A percentile compares a stretch with the other conserved stretches of the same genome.
Evolutionary conservation across 2,888 invertebrate genomes (phyloP).

Genomic region (Ophioninae sp.): DNA sequence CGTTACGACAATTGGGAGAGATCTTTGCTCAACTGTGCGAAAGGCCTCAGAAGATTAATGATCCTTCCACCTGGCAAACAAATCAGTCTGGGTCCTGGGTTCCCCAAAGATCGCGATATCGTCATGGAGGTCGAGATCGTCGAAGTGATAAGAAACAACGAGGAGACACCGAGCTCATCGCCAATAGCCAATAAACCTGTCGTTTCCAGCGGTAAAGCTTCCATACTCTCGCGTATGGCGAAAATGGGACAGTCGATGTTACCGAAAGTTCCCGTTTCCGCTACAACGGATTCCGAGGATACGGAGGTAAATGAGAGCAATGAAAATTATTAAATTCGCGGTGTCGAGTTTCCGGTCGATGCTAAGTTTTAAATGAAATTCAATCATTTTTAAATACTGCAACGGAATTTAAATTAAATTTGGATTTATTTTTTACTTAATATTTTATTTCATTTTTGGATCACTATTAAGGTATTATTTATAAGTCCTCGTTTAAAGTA

Average conservation of each 20-base stretch:
- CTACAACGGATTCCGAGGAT: constrained; percentile 81
- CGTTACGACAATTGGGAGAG: constrained; percentile 76
- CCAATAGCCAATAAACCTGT: constrained; percentile 51
- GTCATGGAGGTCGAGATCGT: constrained; percentile 73
- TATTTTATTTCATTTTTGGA: too few relatives aligned
- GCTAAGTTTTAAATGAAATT: too few relatives aligned
- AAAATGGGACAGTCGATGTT: constrained; percentile 84
- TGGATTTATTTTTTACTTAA: too few relatives aligned
- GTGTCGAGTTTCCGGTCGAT: too few relatives aligned
- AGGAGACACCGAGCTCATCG: constrained; percentile 20
- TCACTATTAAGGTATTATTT: too few relatives aligned
- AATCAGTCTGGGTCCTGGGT: constrained; percentile 77
- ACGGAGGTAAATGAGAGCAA: constrained; percentile 74
- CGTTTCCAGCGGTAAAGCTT: constrained; percentile 76
- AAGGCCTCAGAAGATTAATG: constrained; percentile 70
- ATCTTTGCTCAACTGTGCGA: constrained; percentile 68
- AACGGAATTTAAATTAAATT: too few relatives aligned
- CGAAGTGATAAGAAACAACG: constrained; percentile 65
- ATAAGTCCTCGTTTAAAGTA: too few relatives aligned
- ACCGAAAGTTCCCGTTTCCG: constrained; percentile 76
- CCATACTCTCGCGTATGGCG: constrained; percentile 83
- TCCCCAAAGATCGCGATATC: constrained; percentile 74
- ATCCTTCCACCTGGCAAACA: constrained; percentile 75
- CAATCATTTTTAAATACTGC: too few relatives aligned
- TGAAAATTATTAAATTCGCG: neutral